Evolutionary conservation across 2,797 vertebrate genomes (phyloP), one percentile per base, ranked within the genome.

Genomic region (Podarcis lilfordi): DNA sequence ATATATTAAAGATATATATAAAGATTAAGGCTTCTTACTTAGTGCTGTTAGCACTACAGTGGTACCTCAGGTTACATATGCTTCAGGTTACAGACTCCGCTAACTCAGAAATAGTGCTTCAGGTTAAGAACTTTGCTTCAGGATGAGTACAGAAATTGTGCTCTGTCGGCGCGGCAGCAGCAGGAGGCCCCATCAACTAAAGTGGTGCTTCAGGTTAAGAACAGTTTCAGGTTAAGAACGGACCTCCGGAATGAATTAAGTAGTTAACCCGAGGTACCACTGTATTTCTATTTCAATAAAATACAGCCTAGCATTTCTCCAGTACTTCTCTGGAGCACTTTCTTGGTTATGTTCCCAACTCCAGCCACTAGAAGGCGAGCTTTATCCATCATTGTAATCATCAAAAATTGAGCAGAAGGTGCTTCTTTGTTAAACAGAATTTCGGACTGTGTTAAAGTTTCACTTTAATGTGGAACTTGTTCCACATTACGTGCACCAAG

Each of bases 341-440:
- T 75, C 1, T n/a, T 72, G 66, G 25, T 66, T 35, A 45, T 32
- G 4, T 66, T 80, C 13, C 40, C 40, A 45, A 10, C 27, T 50
- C 1, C 59, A 81, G 10, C 83, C 59, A 75, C 78, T 89, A 85
- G 77, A 89, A 80, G 83, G 77, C 83, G 75, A 50, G 69, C 45
- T 85, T 80, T 75, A 85, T 50, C 69, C 29, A 77, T 66, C n/a
- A 11, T 82, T 50, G 59, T 82, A 27, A n/a, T 86, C 3, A 23
- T 2, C 13, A 25, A 80, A 86, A 80, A 55, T 69, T 13, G 15
- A 27, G 7, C 64, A 55, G 50, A 55, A 55, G 64, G 9, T 9
- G 10, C 37, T 74, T 81, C 45, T 25, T 61, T 76, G 29, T 66
- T 35, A 43, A 66, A 37, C 25, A 45, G 25, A 45, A 66, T 35